These are phyloP conservation scores for Pangasius sanitwongsei DNA, from an alignment of 2,797 vertebrate species.

Conservation along the genomic window DNA sequence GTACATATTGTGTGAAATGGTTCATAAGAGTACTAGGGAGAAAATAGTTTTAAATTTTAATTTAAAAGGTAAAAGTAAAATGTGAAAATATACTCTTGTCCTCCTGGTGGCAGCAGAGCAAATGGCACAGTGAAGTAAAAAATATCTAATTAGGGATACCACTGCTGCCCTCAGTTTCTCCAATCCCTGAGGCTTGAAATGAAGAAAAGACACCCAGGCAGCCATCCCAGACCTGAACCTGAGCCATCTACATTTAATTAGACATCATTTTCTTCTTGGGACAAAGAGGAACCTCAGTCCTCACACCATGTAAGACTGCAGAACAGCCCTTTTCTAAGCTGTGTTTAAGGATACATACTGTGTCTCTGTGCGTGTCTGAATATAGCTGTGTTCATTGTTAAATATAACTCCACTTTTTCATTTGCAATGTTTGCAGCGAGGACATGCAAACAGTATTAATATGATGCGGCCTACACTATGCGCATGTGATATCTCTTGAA, in stretches of 20 bases:
- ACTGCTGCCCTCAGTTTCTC: neutral
- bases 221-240: neutral
- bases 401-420: neutral
- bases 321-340: neutral
- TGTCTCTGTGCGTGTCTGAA: neutral
- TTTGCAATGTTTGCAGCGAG: neutral
- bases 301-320: neutral
- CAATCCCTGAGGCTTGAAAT: neutral
- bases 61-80: neutral
- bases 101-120: conserved; percentile 24
- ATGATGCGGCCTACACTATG: neutral
- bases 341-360: neutral
- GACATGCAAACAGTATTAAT: neutral
- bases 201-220: neutral
- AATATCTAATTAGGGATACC: neutral
- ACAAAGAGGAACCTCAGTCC: neutral
- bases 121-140: neutral
- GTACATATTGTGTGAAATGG: neutral
- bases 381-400: neutral
- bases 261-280: neutral
- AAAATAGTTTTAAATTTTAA: neutral
- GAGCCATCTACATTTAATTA: neutral
- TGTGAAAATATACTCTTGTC: neutral
- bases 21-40: neutral
- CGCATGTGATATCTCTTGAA: neutral